Conservation (phyloP, 2,797 vertebrate genomes). For the Sphenopsis melanotis region DNA sequence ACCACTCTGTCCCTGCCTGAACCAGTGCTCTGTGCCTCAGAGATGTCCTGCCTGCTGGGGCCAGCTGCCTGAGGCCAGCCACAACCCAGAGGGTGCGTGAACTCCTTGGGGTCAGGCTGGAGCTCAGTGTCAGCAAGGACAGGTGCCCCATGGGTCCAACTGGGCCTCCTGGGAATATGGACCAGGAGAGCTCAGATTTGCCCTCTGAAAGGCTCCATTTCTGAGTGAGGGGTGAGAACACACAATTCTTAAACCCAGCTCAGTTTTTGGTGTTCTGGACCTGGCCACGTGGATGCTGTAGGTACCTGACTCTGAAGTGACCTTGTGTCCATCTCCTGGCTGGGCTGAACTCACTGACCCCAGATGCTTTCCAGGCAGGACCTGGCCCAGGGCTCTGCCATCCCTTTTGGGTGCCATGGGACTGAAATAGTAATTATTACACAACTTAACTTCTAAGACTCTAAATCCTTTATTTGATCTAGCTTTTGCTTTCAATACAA, state of each 20-base stretch:
- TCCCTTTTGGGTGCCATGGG: neutral
- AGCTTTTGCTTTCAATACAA: neutral
- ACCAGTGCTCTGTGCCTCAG: neutral
- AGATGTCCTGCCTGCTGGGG: neutral
- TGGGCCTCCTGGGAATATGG: neutral
- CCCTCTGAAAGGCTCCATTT: neutral
- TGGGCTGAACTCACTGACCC: fast-evolving
- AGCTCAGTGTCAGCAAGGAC: too few species aligned
- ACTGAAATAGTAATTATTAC: neutral
- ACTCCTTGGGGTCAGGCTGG: fast-evolving
- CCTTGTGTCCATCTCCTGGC: neutral
- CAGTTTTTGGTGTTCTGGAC: neutral
- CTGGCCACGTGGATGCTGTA: fast-evolving
- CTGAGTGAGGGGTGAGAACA: neutral
- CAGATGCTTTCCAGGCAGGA: neutral
- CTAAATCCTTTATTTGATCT: neutral
- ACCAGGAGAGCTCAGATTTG: neutral
- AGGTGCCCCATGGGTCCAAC: fast-evolving
- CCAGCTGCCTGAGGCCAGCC: neutral
- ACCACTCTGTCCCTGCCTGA: fast-evolving
- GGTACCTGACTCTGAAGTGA: neutral
- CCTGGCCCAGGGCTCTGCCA: neutral
- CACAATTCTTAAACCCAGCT: neutral
- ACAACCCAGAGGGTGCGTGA: neutral
- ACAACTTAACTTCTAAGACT: neutral